Evolutionary conservation across 2,888 invertebrate species (phyloP).

Genomic region (Andrena flavipes): DNA sequence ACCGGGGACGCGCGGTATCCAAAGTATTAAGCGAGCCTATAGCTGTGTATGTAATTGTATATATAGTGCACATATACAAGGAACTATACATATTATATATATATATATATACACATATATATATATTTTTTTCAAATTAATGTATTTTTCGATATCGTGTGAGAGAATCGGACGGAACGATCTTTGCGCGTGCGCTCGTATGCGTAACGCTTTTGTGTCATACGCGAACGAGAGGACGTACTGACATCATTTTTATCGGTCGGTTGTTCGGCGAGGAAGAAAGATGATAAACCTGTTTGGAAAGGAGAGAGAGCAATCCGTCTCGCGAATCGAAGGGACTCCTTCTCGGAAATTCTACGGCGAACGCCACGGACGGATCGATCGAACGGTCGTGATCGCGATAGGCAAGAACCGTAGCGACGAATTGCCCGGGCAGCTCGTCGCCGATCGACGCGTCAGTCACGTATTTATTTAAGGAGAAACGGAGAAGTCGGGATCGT

Average conservation of each 20-base stretch:
- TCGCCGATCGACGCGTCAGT: slow-evolving; percentile 19
- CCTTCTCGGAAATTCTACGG: slow-evolving; percentile 20
- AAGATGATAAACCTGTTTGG: not conserved
- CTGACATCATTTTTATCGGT: slow-evolving; percentile 1
- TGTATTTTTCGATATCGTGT: slow-evolving; percentile 73
- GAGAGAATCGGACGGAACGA: slow-evolving; percentile 43
- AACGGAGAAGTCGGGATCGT: slow-evolving; percentile 20
- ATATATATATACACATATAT: slow-evolving; percentile 67
- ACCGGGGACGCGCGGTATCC: slow-evolving; percentile 52
- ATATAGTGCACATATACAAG: slow-evolving; percentile 65
- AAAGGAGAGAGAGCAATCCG: slow-evolving; percentile 1
- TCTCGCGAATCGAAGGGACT: slow-evolving; percentile 28
- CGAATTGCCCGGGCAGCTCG: not conserved
- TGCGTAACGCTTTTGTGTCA: slow-evolving; percentile 44
- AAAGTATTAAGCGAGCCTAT: slow-evolving; percentile 76
- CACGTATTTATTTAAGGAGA: slow-evolving; percentile 28
- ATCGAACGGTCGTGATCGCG: slow-evolving; percentile 21
- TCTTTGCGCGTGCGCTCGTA: slow-evolving; percentile 6
- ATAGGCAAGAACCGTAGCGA: slow-evolving; percentile 39
- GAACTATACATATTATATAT: slow-evolving; percentile 65
- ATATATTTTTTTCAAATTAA: slow-evolving; percentile 74
- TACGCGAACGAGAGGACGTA: slow-evolving; percentile 8
- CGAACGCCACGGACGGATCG: slow-evolving; percentile 1
- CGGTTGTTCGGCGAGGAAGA: slow-evolving; percentile 11
- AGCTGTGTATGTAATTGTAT: slow-evolving; percentile 73